Evolutionary conservation across 2,888 invertebrate species (phyloP).

Genomic region (Aleiodes alternator): DNA sequence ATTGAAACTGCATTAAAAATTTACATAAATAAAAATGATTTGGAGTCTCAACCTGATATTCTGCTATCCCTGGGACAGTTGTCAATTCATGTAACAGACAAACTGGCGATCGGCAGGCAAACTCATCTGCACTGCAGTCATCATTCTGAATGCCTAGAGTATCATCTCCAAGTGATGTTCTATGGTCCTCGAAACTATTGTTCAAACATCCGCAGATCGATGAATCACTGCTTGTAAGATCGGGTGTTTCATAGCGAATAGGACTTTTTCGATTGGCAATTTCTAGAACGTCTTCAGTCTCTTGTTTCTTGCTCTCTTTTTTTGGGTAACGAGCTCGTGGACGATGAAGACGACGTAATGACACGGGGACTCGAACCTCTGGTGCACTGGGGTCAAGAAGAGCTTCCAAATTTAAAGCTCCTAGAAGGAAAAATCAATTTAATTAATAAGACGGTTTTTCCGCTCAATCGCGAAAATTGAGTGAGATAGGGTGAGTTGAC

Average conservation of each 20-base stretch:
- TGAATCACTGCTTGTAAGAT: conserved; percentile 52
- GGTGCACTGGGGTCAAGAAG: conserved; percentile 53
- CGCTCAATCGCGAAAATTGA: too few relatives aligned
- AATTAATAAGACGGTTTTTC: too few relatives aligned
- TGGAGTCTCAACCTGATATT: conserved; percentile 52
- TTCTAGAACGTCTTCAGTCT: conserved; percentile 42
- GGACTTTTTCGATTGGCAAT: conserved; percentile 50
- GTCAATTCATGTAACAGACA: conserved; percentile 52
- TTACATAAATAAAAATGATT: too few relatives aligned
- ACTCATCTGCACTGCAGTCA: conserved; percentile 61
- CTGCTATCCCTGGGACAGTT: conserved; percentile 49
- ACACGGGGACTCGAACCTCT: conserved; percentile 52
- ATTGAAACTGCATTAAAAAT: too few relatives aligned
- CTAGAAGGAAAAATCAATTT: conserved; percentile 45
- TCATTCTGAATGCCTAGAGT: conserved; percentile 65
- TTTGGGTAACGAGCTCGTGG: conserved; percentile 37
- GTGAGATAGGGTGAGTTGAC: too few relatives aligned
- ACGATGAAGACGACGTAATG: conserved; percentile 37
- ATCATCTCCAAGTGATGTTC: conserved; percentile 56
- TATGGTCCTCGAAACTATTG: conserved; percentile 55
- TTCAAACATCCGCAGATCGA: conserved; percentile 59
- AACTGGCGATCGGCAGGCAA: conserved; percentile 50
- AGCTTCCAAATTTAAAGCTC: conserved; percentile 55
- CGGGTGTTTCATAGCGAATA: conserved; percentile 46
- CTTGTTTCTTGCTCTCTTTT: conserved; percentile 12